phyloP scores from a whole-genome alignment of 2,888 invertebrate genomes.

The Diloba caeruleocephala region DNA sequence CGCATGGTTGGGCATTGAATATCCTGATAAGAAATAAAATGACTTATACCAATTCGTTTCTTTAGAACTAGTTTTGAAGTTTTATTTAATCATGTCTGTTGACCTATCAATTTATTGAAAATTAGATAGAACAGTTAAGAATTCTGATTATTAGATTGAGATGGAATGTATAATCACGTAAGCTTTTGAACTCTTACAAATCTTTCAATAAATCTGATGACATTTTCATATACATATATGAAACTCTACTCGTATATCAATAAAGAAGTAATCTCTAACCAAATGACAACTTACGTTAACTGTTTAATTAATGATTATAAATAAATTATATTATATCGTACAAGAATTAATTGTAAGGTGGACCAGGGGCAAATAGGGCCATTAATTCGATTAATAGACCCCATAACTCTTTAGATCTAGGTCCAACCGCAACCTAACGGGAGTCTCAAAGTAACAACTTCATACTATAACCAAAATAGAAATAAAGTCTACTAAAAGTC shows the following conservation, averaged over 20 bases:
- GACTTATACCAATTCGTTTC: background rate
- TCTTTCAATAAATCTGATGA: too few species aligned
- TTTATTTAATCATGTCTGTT: constrained; percentile 8
- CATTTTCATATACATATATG: too few species aligned
- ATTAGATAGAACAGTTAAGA: background rate
- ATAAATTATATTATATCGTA: constrained; percentile 32
- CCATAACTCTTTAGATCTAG: constrained; percentile 34
- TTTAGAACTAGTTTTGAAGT: constrained; percentile 4
- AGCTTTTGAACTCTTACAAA: too few species aligned
- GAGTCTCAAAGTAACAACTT: too few species aligned
- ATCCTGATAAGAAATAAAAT: constrained; percentile 21
- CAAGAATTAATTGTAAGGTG: constrained; percentile 16
- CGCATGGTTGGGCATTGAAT: constrained; percentile 45
- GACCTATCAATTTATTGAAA: constrained; percentile 1
- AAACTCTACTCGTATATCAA: too few species aligned
- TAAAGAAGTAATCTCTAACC: constrained; percentile 3
- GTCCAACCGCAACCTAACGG: constrained; percentile 31
- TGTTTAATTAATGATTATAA: constrained; percentile 31
- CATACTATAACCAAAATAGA: too few species aligned
- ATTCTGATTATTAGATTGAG: constrained; percentile 1
- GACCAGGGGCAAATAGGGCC: constrained; percentile 31
- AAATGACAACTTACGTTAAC: constrained; percentile 8
- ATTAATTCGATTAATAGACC: constrained; percentile 43
- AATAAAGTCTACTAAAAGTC: too few species aligned
- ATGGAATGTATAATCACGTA: too few species aligned